Evolutionary conservation across 2,113 vertebrate species (phyloP).

Genomic region (Solea senegalensis): DNA sequence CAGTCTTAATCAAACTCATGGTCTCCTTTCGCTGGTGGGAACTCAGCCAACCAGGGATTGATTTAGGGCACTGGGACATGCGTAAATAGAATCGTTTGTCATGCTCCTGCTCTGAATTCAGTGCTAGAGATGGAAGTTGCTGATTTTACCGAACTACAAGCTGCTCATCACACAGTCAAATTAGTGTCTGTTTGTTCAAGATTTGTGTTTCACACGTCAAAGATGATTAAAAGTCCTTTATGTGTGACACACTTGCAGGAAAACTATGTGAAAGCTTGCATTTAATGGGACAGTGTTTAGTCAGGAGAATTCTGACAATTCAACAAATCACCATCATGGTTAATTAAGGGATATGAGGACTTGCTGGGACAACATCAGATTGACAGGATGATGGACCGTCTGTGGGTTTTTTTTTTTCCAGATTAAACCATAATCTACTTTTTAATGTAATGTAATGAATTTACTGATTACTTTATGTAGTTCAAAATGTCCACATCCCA

Average conservation of each 20-base stretch:
- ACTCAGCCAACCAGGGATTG: constrained; percentile 68
- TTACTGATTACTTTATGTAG: too few relatives aligned
- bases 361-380: too few relatives aligned
- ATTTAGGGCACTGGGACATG: constrained; percentile 72
- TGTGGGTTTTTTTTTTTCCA: too few relatives aligned
- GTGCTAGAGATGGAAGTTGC: constrained; percentile 57
- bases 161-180: constrained; percentile 47
- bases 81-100: constrained; percentile 80
- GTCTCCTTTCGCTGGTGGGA: constrained; percentile 73
- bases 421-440: too few relatives aligned
- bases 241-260: not conserved
- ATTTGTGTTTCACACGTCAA: constrained; percentile 26
- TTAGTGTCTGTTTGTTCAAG: constrained; percentile 42
- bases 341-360: too few relatives aligned
- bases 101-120: constrained; percentile 54
- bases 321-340: too few relatives aligned
- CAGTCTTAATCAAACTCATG: constrained; percentile 74
- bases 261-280: constrained; percentile 4
- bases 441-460: too few relatives aligned
- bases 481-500: too few relatives aligned
- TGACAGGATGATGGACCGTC: too few relatives aligned
- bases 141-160: constrained; percentile 66
- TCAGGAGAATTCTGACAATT: too few relatives aligned
- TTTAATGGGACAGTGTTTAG: not conserved
- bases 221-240: constrained; percentile 2